phyloP scores from a whole-genome alignment of 2,113 vertebrate genomes.

The Eidolon helvum region DNA sequence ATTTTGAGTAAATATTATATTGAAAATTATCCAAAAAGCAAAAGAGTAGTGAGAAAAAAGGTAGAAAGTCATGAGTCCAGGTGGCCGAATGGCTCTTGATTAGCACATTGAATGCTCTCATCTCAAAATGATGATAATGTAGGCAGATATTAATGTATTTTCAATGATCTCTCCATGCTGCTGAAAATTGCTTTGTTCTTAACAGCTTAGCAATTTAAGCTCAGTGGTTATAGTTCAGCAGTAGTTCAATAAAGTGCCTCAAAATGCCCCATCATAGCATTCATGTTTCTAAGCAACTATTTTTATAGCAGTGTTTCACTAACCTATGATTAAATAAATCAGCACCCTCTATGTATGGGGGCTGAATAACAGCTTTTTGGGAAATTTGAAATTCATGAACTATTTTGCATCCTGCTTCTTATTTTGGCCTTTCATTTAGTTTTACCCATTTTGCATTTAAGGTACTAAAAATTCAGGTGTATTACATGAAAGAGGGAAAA shows the following conservation, averaged over 20 bases:
- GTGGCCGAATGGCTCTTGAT: not conserved
- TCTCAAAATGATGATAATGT: not conserved
- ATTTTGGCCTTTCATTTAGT: constrained; percentile 5
- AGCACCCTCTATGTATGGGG: not conserved
- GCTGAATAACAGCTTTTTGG: constrained; percentile 21
- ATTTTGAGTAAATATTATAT: not conserved
- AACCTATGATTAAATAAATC: constrained; percentile 68
- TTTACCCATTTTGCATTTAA: not conserved
- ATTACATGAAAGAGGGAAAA: not conserved
- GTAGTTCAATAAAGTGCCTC: constrained; percentile 10
- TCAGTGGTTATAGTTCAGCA: not conserved
- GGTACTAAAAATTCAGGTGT: not conserved
- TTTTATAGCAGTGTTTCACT: constrained; percentile 36
- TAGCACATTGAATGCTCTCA: not conserved
- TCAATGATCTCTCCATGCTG: not conserved
- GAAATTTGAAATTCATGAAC: constrained; percentile 47
- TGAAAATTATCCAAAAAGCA: constrained; percentile 24
- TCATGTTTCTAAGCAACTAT: constrained; percentile 61
- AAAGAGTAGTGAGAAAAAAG: not conserved
- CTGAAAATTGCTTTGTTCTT: not conserved
- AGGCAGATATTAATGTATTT: not conserved
- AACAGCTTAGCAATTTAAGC: constrained; percentile 32
- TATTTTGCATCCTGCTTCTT: not conserved
- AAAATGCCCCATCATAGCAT: not conserved
- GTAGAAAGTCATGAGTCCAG: not conserved